These are phyloP conservation scores for Acanthornis magna DNA, from an alignment of 2,797 vertebrate species.

Conservation along the genomic window DNA sequence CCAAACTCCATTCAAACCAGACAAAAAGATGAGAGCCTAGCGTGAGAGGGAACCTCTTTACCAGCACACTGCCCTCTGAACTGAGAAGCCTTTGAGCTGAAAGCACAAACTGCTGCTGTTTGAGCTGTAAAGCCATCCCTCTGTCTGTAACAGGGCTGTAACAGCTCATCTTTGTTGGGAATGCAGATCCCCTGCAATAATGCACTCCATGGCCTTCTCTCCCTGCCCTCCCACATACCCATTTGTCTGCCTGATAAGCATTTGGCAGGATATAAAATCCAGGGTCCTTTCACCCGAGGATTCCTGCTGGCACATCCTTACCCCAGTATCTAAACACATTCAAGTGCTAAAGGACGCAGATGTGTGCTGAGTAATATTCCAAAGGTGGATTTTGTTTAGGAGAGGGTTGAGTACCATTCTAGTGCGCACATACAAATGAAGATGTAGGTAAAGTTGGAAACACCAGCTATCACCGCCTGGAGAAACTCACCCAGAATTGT, in stretches of 20 bases:
- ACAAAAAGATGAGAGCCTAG: background rate
- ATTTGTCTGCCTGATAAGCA: background rate
- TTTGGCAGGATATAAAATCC: background rate
- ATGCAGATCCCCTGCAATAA: background rate
- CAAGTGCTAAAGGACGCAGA: background rate
- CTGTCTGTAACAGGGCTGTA: constrained; percentile 13
- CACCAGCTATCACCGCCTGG: background rate
- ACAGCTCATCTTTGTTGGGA: constrained; percentile 33
- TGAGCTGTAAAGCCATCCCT: background rate
- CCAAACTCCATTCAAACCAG: background rate
- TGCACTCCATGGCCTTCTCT: background rate
- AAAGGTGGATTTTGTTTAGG: background rate
- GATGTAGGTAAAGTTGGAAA: background rate
- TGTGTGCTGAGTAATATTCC: background rate
- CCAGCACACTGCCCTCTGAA: background rate
- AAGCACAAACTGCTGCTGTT: constrained; percentile 33
- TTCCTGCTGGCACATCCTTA: background rate
- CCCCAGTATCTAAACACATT: background rate
- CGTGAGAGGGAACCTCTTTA: background rate
- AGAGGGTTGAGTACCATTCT: rapidly evolving
- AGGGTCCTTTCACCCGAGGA: background rate
- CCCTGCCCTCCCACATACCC: background rate
- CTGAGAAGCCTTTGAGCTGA: background rate
- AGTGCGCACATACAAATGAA: background rate
- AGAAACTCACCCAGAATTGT: background rate